A percentile compares a stretch with the other conserved stretches of the same genome.
phyloP scores from a whole-genome alignment of 2,888 invertebrate genomes.

The Platypus cylindrus region DNA sequence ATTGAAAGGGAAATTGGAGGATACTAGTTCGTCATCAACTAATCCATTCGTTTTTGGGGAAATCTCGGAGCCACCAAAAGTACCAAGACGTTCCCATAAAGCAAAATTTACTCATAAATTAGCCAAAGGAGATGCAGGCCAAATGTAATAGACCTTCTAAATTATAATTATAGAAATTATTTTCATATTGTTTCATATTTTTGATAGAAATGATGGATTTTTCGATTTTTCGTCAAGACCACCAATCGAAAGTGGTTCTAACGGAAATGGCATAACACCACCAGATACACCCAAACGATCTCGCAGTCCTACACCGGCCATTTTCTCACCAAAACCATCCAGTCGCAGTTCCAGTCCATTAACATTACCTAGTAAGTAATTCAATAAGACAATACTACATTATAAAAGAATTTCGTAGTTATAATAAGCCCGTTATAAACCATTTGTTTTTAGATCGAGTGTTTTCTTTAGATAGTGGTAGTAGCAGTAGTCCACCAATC shows the following conservation, averaged over 20 bases:
- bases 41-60: constrained; percentile 38
- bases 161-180: not conserved
- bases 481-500: constrained; percentile 42
- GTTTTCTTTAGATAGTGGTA: constrained; percentile 35
- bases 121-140: constrained; percentile 18
- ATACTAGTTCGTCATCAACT: constrained; percentile 19
- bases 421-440: too few species aligned
- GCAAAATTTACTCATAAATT: constrained; percentile 12
- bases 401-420: too few species aligned
- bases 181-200: not conserved
- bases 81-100: constrained; percentile 26
- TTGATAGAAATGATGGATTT: constrained; percentile 15
- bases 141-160: constrained; percentile 20
- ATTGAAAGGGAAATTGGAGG: constrained; percentile 16
- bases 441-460: constrained; percentile 16
- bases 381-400: too few species aligned
- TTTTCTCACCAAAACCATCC: constrained; percentile 37
- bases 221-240: constrained; percentile 31
- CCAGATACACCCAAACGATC: constrained; percentile 51
- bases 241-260: constrained; percentile 47
- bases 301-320: constrained; percentile 39
- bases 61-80: constrained; percentile 29
- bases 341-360: constrained; percentile 49
- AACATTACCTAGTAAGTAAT: constrained; percentile 42
- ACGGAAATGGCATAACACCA: constrained; percentile 64